A percentile compares a stretch with the other conserved stretches of the same genome.
These are phyloP conservation scores for Protodeltote pygarga DNA, from an alignment of 2,888 invertebrate genomes.

Conservation along the genomic window DNA sequence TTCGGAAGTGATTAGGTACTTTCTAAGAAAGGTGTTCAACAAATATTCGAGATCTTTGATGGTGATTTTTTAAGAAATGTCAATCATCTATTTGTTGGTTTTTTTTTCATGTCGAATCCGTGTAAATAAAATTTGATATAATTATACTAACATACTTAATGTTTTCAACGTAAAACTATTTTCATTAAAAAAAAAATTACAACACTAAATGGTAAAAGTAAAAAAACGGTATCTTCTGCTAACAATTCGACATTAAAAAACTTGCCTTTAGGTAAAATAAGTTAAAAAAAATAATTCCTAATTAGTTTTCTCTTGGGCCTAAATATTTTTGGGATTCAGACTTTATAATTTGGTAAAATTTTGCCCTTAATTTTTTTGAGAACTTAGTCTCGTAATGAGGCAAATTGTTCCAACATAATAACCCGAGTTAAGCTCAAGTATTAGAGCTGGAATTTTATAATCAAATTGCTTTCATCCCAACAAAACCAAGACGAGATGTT, in stretches of 20 bases:
- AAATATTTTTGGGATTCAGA: not conserved
- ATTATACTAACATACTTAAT: too few species aligned
- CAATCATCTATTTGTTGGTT: slow-evolving; percentile 20
- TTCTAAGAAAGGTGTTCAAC: slow-evolving; percentile 62
- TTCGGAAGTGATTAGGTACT: slow-evolving; percentile 61
- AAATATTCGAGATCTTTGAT: slow-evolving; percentile 38
- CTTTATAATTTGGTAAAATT: slow-evolving; percentile 10
- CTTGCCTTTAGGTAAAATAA: not conserved
- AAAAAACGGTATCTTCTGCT: too few species aligned
- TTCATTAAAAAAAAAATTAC: too few species aligned
- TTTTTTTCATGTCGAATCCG: too few species aligned
- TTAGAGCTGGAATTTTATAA: slow-evolving; percentile 12
- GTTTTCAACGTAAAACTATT: too few species aligned
- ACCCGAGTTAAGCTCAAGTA: slow-evolving; percentile 2
- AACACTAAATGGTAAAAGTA: too few species aligned
- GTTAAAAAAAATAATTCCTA: not conserved
- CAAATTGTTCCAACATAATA: slow-evolving; percentile 19
- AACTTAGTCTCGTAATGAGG: not conserved
- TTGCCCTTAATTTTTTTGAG: slow-evolving; percentile 5
- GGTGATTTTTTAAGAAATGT: slow-evolving; percentile 22
- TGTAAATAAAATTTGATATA: slow-evolving; percentile 5
- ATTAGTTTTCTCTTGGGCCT: slow-evolving; percentile 4
- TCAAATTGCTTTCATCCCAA: slow-evolving; percentile 21
- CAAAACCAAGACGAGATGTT: slow-evolving; percentile 27
- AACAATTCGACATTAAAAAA: too few species aligned